Evolutionary conservation across 2,113 vertebrate species (phyloP).

Genomic region (Dryoscopus gambensis): DNA sequence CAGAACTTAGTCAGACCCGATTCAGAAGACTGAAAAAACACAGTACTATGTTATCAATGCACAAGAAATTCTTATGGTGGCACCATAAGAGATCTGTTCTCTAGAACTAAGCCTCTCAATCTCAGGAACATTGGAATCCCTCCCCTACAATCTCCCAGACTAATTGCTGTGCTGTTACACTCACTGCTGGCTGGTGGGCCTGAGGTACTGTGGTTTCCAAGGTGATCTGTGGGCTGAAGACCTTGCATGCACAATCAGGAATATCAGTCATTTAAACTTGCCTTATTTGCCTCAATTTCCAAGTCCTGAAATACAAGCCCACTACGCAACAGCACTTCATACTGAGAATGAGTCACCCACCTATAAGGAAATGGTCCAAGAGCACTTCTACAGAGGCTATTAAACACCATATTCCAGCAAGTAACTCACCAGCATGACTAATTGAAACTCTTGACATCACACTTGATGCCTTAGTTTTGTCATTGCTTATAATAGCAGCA

Average conservation of each 20-base stretch:
- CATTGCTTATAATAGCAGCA: neutral
- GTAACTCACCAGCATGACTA: neutral
- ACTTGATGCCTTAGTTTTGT: neutral
- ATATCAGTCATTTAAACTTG: neutral
- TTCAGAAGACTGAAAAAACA: neutral
- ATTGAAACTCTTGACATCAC: neutral
- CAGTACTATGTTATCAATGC: fast-evolving
- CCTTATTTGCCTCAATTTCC: neutral
- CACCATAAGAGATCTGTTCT: neutral
- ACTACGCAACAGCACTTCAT: neutral
- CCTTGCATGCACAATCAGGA: neutral
- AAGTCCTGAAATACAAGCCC: neutral
- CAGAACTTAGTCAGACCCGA: neutral
- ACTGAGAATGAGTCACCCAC: neutral
- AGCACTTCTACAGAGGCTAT: neutral
- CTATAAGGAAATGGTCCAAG: neutral
- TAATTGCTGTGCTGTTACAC: neutral
- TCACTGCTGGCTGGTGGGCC: neutral
- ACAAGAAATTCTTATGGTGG: neutral
- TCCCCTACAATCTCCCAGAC: neutral
- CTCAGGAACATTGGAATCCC: neutral
- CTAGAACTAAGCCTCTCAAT: neutral
- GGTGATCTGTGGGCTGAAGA: neutral
- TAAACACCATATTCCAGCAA: neutral
- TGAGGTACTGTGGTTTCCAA: neutral